Base-by-base conservation (phyloP, 2,888 invertebrate species). In the Phymatocera aterrima region DNA sequence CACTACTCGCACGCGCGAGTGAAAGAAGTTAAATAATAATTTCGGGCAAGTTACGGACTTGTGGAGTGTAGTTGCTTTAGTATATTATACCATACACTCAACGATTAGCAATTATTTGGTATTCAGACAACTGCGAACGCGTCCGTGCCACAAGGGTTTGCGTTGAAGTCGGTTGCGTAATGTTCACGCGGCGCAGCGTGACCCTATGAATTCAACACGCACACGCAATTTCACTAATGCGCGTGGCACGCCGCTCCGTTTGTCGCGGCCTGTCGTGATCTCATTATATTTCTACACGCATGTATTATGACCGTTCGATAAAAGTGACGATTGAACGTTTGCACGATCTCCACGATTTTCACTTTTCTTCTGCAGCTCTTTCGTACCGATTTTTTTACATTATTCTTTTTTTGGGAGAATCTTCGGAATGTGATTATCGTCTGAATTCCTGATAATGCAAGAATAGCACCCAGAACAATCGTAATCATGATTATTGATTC, bases 121-220 rank as follows among this genome's bases (percentile, higher is more conserved):
- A 68, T 46, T 37, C 18, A 21, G 40, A 34, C 18, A 37, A 64
- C 34, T 37, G 61, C 34, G 43, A 10, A 43, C 43, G 1, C 21
- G 37, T 10, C 2, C 61, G 37, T 18, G 61, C 6, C 6, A 21
- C 15, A 15, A 8, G 15, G 68, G 24, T 46, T 43, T 43, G 77
- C 70, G 61, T 61, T 74, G 80, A 79, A 78, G 74, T 12, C 21
- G 43, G 80, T 83, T 82, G 81, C 81, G 79, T 81, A 82, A 83
- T 61, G 37, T 54, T 21, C n/a, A 21, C 34, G 43, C 40, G 21
- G 28, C 21, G 48, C 77, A 15, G n/a, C 77, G 24, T 31, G 51
- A 51, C 4, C 28, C 24, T 57, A 57, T 57, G 28, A 64, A 46
- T 68, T 65, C 24, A 64, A 51, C 68, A 77, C 68, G 68, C 77